Evolutionary conservation across 1,140 invertebrate genomes (phyloP).

Genomic region (Drosophila aff.): DNA sequence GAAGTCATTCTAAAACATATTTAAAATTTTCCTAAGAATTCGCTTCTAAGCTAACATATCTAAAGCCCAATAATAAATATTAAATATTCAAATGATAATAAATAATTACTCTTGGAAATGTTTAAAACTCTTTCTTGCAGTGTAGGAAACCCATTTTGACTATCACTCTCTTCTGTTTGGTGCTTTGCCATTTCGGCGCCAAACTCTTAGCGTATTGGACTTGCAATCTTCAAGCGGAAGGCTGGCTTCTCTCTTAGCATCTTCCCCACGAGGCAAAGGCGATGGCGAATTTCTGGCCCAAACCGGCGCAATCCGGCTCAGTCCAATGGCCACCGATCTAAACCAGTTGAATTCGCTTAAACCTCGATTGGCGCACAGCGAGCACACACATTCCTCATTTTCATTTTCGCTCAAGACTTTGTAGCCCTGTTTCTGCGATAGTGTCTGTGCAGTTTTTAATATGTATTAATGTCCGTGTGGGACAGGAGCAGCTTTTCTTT

Average conservation of each 20-base stretch:
- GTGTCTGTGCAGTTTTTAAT: slow-evolving; percentile 1
- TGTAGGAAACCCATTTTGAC: not conserved
- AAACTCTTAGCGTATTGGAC: slow-evolving; percentile 6
- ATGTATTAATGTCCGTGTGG: slow-evolving; percentile 18
- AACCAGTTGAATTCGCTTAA: slow-evolving; percentile 84
- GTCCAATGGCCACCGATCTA: slow-evolving; percentile 55
- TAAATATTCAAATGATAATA: no score
- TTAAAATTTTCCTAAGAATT: not conserved
- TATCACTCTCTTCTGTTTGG: slow-evolving; percentile 11
- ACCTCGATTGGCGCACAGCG: slow-evolving; percentile 41
- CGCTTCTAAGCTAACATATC: no score
- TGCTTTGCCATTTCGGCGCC: not conserved
- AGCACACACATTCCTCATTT: slow-evolving; percentile 26
- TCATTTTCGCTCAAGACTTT: slow-evolving; percentile 36
- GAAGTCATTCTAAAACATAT: not conserved
- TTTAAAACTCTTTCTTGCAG: slow-evolving; percentile 8
- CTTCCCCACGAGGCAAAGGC: slow-evolving; percentile 11
- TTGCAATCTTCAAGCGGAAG: slow-evolving; percentile 7
- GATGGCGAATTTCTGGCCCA: slow-evolving; percentile 56
- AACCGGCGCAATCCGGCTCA: slow-evolving; percentile 72
- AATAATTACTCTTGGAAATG: no score
- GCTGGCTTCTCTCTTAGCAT: slow-evolving; percentile 21
- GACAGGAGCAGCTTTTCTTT: slow-evolving; percentile 52
- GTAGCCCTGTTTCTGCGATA: slow-evolving; percentile 32
- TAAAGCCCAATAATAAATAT: no score